Conservation (phyloP, 2,888 invertebrate species). For the Zhuqinia jingwanae region DNA sequence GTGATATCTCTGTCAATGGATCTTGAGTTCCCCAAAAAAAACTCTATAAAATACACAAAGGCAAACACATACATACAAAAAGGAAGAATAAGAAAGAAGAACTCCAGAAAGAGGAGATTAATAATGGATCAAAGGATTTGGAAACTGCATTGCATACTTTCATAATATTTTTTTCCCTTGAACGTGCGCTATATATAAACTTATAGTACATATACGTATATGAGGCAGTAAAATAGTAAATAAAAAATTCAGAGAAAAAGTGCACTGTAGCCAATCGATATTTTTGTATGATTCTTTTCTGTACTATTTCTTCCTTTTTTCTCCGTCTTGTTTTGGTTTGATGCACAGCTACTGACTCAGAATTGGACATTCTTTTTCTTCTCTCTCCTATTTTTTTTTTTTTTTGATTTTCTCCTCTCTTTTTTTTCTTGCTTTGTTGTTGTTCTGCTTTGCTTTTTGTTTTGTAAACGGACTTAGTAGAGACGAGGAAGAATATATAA, state of each 20-base stretch:
- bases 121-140: conserved; percentile 71
- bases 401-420: not conserved
- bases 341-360: not conserved
- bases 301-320: not conserved
- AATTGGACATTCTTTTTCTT: not conserved
- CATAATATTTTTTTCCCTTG: not conserved
- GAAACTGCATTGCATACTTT: conserved; percentile 65
- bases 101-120: conserved; percentile 55
- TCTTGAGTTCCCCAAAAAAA: conserved; percentile 60
- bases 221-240: no score
- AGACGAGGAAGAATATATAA: not conserved
- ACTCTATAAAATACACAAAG: conserved; percentile 35
- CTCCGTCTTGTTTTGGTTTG: not conserved
- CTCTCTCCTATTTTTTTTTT: conserved; percentile 4
- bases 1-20: conserved; percentile 49
- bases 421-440: not conserved
- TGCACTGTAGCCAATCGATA: conserved; percentile 32
- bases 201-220: not conserved
- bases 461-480: conserved; percentile 14
- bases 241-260: not conserved
- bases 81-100: conserved; percentile 22
- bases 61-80: conserved; percentile 28
- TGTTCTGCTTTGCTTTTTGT: not conserved
- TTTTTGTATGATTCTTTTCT: conserved; percentile 9
- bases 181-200: not conserved